Percentiles rank a stretch among this genome's conserved stretches.
These are phyloP conservation scores for Hipparchia sbordonii DNA, from an alignment of 2,888 invertebrate genomes.

Conservation along the genomic window DNA sequence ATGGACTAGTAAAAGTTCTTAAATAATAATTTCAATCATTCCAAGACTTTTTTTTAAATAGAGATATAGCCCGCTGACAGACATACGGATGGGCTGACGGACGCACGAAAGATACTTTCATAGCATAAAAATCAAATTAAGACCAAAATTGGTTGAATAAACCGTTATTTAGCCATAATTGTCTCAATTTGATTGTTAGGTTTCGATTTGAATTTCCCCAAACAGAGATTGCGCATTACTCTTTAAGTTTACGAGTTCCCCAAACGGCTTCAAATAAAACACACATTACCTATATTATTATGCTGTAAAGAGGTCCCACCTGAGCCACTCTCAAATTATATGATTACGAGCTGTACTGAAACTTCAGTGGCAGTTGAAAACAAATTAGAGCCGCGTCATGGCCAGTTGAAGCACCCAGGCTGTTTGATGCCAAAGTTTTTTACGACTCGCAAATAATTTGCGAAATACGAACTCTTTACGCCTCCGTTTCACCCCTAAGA, in stretches of 20 bases:
- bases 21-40: no score
- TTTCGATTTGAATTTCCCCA: background rate
- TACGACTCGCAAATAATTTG: constrained; percentile 38
- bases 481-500: background rate
- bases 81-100: no score
- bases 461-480: constrained; percentile 35
- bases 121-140: no score
- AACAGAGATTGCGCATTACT: background rate
- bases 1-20: no score
- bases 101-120: no score
- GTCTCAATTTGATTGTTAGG: background rate
- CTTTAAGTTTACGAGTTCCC: background rate
- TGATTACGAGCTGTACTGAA: constrained; percentile 12
- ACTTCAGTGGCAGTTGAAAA: constrained; percentile 17
- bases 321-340: constrained; percentile 10
- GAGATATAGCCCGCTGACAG: no score
- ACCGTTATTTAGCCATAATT: background rate
- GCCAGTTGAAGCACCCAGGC: constrained; percentile 21
- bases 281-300: background rate
- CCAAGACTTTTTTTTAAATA: no score
- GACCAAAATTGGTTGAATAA: background rate
- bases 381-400: constrained; percentile 30
- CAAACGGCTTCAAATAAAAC: background rate
- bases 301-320: constrained; percentile 9
- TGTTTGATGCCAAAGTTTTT: constrained; percentile 35